Evolutionary conservation across 1,140 invertebrate genomes (phyloP).

Genomic region (Platyscapa corneri): DNA sequence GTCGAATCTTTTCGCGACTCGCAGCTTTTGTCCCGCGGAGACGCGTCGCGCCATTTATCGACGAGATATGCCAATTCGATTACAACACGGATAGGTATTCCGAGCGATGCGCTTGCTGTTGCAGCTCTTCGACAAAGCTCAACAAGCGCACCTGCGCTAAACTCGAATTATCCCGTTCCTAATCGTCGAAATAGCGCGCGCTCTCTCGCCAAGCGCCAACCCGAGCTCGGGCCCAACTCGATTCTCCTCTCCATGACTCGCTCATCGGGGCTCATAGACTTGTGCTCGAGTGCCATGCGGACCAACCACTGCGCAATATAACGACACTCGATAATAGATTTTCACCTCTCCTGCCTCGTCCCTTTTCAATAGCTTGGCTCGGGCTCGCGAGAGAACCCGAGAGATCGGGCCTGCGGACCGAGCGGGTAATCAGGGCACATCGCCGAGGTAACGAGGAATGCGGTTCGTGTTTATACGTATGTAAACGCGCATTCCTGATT

Average conservation of each 20-base stretch:
- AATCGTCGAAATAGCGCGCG: background rate
- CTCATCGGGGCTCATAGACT: background rate
- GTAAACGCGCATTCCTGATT: background rate
- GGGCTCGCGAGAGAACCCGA: background rate
- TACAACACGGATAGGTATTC: background rate
- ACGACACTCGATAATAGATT: constrained; percentile 12
- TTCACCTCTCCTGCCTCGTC: background rate
- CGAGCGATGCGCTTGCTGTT: constrained; percentile 20
- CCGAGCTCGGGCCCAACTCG: too few relatives aligned
- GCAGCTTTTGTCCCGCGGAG: too few relatives aligned
- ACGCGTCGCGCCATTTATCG: too few relatives aligned
- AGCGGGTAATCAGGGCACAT: background rate
- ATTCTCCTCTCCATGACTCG: too few relatives aligned
- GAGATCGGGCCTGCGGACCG: background rate
- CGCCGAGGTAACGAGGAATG: background rate
- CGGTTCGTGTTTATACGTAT: constrained; percentile 7
- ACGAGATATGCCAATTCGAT: background rate
- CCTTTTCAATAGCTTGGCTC: background rate
- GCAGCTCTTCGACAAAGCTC: constrained; percentile 17
- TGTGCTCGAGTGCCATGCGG: background rate
- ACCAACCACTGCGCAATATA: background rate
- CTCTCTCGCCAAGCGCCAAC: background rate
- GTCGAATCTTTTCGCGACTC: too few relatives aligned
- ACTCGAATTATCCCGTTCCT: constrained; percentile 23
- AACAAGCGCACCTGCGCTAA: background rate